A percentile compares a stretch with the other conserved stretches of the same genome.
phyloP scores from a whole-genome alignment of 2,888 invertebrate species.

The Sesia apiformis region DNA sequence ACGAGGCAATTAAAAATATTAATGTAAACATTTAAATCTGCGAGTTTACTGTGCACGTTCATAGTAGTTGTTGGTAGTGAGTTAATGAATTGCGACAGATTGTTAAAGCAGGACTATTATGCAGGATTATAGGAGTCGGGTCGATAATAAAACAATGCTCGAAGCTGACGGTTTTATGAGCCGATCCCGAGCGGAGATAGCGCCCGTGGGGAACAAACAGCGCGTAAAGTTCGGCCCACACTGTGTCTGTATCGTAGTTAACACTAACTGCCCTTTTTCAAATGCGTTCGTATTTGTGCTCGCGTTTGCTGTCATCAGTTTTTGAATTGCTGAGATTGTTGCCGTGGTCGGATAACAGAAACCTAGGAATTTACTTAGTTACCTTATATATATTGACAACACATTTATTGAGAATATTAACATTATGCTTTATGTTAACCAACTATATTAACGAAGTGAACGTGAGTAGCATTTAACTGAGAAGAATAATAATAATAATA shows the following conservation, averaged over 20 bases:
- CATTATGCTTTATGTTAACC: too few relatives aligned
- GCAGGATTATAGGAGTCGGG: slow-evolving; percentile 36
- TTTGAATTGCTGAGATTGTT: too few relatives aligned
- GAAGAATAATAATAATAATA: too few relatives aligned
- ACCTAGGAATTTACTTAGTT: too few relatives aligned
- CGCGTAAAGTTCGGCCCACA: slow-evolving; percentile 32
- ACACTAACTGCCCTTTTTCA: slow-evolving; percentile 7
- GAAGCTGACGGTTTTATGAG: slow-evolving; percentile 45
- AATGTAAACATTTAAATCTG: slow-evolving; percentile 2
- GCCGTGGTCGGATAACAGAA: too few relatives aligned
- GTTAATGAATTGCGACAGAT: slow-evolving; percentile 44
- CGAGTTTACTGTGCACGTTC: slow-evolving; percentile 10
- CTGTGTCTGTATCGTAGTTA: slow-evolving; percentile 6
- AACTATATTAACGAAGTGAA: too few relatives aligned
- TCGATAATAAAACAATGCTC: slow-evolving; percentile 51
- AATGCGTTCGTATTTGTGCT: background rate
- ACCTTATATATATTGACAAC: too few relatives aligned
- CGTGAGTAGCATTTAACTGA: too few relatives aligned
- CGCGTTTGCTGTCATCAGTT: too few relatives aligned
- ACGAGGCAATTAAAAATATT: slow-evolving; percentile 1
- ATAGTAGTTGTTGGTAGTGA: slow-evolving; percentile 23
- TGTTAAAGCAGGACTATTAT: slow-evolving; percentile 36
- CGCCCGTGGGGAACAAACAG: slow-evolving; percentile 45
- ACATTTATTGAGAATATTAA: too few relatives aligned
- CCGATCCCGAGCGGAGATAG: slow-evolving; percentile 42